These are phyloP conservation scores for Amaurobius ferox DNA, from an alignment of 2,888 invertebrate genomes.

Conservation along the genomic window DNA sequence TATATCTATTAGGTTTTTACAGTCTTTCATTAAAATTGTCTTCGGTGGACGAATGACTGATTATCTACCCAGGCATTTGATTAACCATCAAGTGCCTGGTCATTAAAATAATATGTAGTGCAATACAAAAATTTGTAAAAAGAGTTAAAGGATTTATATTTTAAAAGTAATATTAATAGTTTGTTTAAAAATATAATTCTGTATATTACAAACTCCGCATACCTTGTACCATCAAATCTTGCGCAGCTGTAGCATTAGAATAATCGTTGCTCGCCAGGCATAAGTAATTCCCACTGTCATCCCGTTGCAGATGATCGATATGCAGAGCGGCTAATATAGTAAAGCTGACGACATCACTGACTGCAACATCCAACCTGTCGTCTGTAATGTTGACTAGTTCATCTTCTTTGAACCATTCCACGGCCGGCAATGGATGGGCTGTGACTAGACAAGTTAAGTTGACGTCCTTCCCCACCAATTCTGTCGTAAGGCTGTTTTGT, in stretches of 20 bases:
- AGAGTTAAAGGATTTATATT: too few relatives aligned
- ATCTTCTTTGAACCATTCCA: constrained; percentile 72
- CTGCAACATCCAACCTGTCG: constrained; percentile 77
- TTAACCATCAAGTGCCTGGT: too few relatives aligned
- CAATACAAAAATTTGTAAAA: too few relatives aligned
- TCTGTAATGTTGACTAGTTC: constrained; percentile 42
- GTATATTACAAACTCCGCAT: not conserved
- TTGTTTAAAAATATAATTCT: too few relatives aligned
- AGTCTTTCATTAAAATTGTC: too few relatives aligned
- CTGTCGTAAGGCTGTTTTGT: constrained; percentile 40
- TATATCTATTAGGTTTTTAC: too few relatives aligned
- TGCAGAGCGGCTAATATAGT: constrained; percentile 76
- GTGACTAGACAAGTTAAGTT: constrained; percentile 72
- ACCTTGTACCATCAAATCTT: constrained; percentile 72
- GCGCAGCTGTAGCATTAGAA: constrained; percentile 48
- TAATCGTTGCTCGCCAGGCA: constrained; percentile 79
- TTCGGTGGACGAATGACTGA: too few relatives aligned
- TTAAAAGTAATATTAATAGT: too few relatives aligned
- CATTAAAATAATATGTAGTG: too few relatives aligned
- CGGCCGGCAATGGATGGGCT: constrained; percentile 66
- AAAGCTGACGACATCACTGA: constrained; percentile 10
- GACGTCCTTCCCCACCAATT: constrained; percentile 47
- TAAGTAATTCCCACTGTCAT: constrained; percentile 86
- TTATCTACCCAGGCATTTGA: too few relatives aligned
- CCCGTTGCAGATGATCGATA: constrained; percentile 81